A percentile compares a stretch with the other conserved stretches of the same genome.
phyloP scores from a whole-genome alignment of 2,888 invertebrate genomes.

The Schizaphis graminum region DNA sequence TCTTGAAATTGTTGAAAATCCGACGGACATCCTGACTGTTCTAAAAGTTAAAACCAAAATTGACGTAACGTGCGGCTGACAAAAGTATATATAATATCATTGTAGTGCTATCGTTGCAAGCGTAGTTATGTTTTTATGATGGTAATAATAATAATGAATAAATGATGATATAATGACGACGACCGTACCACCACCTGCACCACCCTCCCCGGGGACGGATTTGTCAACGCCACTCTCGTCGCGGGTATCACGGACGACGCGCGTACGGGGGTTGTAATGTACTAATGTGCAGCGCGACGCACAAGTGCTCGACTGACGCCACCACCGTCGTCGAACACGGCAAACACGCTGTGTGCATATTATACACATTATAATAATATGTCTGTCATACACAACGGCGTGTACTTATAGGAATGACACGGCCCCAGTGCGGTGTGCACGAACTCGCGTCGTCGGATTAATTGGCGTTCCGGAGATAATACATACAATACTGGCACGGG shows the following conservation, averaged over 20 bases:
- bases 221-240: conserved; percentile 34
- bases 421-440: neutral
- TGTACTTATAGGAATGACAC: neutral
- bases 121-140: neutral
- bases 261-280: neutral
- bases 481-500: neutral
- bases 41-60: neutral
- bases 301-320: neutral
- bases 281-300: neutral
- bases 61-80: neutral
- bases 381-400: no score
- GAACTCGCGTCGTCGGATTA: neutral
- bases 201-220: conserved; percentile 7
- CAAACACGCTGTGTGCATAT: neutral
- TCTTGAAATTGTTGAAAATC: neutral
- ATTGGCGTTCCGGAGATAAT: neutral
- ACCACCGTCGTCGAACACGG: neutral
- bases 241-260: neutral
- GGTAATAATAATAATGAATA: conserved; percentile 28
- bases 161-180: conserved; percentile 19
- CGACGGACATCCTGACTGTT: neutral
- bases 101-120: neutral
- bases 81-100: neutral
- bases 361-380: no score
- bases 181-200: neutral